Base-by-base conservation (phyloP, 2,797 vertebrate genomes). In the Phyllotis vaccarum region DNA sequence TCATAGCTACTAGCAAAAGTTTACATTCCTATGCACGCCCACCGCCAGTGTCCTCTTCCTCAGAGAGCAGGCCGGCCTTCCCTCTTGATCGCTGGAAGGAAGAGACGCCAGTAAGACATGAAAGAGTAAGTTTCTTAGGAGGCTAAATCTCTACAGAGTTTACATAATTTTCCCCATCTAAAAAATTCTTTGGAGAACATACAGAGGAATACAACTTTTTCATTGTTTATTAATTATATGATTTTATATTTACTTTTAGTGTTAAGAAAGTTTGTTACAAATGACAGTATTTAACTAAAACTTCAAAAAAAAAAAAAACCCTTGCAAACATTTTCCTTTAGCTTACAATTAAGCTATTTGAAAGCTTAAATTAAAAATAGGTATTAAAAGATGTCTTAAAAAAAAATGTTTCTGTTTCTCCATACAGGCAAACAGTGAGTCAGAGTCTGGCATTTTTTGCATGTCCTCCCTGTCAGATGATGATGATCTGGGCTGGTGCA, bases 21-120 rank as follows among this genome's bases (percentile, higher is more conserved):
- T 99, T 99, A 99, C 99, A 99, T 99, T 99, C 99, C 99, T 99
- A 99, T 81, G 99, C 99, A 94, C 99, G 99, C 90, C 99, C 99
- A 95, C 99, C 99, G n/a, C 99, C 99, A 97, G 95, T 96, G 93
- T 99, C 99, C 93, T 98, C 98, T 88, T 98, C 99, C 96, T 98
- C 98, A 24, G 98, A 99, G 96, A 99, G 98, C 0, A 99, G 99
- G 95, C 98, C 99, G 78, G 98, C 97, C 96, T 99, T 99, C 94
- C 98, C 99, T 97, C 99, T 99, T 98, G 99, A 98, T 97, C 99
- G 99, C 98, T 99, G 99, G 98, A 99, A 99, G 98, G 99, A 99
- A 97, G 99, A 99, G 97, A 90, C 98, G 85, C 90, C 98, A 96
- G 97, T 98, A 92, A 98, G 98, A 98, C 99, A 99, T 24, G 99